A percentile compares a stretch with the other conserved stretches of the same genome.
phyloP scores from a whole-genome alignment of 2,113 vertebrate genomes.

The Chloropsis hardwickii region DNA sequence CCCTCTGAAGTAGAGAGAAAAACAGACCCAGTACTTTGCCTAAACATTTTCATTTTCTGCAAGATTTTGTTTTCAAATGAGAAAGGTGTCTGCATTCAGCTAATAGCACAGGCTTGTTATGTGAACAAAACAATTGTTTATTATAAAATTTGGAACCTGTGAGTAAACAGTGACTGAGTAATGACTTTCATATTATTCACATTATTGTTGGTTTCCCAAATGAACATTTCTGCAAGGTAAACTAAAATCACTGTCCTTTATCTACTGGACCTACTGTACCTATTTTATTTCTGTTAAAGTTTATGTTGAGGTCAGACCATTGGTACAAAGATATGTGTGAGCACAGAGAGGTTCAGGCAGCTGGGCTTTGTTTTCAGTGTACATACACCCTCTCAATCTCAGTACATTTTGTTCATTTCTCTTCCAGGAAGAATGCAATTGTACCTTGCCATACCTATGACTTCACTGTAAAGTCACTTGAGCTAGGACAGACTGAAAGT shows the following conservation, averaged over 20 bases:
- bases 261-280: background rate
- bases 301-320: background rate
- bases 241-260: background rate
- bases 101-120: background rate
- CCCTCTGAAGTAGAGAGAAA: background rate
- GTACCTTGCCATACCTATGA: background rate
- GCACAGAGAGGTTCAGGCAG: background rate
- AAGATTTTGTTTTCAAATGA: background rate
- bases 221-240: background rate
- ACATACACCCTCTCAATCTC: background rate
- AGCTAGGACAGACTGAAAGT: background rate
- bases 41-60: background rate
- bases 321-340: background rate
- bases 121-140: background rate
- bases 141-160: background rate
- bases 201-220: background rate
- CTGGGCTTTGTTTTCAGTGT: background rate
- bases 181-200: background rate
- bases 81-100: background rate
- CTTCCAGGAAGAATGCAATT: background rate
- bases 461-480: background rate
- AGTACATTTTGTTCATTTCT: conserved; percentile 16
- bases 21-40: background rate
- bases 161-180: background rate
- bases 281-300: background rate